Base-by-base conservation (phyloP, 2,797 vertebrate species). In the Cirrhinus molitorella region DNA sequence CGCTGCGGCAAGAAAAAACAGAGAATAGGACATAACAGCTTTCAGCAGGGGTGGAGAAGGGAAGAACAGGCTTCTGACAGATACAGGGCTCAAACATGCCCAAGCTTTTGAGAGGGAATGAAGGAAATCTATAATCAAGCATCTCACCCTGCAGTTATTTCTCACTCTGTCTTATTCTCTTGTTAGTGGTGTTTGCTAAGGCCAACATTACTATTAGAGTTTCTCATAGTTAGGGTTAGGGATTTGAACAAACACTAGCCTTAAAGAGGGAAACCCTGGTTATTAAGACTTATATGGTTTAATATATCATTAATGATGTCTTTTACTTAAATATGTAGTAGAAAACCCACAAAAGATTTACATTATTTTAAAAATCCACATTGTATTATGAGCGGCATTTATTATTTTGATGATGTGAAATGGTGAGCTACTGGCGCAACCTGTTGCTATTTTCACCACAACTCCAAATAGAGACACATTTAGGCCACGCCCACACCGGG, bases 1-100 rank as follows among this genome's bases (percentile, higher is more conserved):
- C 2, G 59, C 28, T 45, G 68, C 21, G 5, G 59, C 53, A 61
- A 86, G 78, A 79, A 37, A 55, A 86, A 85, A 79, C 45, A 88
- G 83, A 83, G 88, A 89, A 89, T 88, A 87, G 89, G 89, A 83
- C 86, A 90, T 45, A 55, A 75, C 79, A 79, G 65, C 17, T 83
- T 75, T 47, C 49, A 45, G 40, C 37, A 37, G 79, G 59, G 19
- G 13, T 53, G 53, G 71, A 81, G 43, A 73, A 51, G 57, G 25
- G 66, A 71, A 68, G 71, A 73, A 72, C 34, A 81, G 23, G 63
- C 37, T 59, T 63, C 70, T 75, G 81, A 83, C 81, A 79, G 85
- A 86, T 70, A 79, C 61, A 83, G 53, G 76, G 57, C 61, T 75
- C 40, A 73, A 79, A 86, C 37, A 28, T 51, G 23, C 51, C 43